Conservation (phyloP, 2,888 invertebrate species). For the Leptinotarsa tumamoca region DNA sequence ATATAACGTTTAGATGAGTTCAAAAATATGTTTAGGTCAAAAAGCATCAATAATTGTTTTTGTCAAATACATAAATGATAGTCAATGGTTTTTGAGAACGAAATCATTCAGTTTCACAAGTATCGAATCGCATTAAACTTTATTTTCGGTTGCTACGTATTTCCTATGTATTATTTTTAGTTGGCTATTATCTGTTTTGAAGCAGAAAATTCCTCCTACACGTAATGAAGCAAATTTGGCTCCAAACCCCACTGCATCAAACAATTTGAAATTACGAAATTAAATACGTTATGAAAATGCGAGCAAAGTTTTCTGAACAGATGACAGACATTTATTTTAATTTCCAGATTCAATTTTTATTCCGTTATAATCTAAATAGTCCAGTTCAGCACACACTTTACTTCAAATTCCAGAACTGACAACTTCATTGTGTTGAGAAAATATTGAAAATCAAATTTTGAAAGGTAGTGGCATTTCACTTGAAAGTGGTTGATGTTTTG, state of each 20-base stretch:
- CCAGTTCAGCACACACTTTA: background rate
- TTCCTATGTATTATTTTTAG: constrained; percentile 47
- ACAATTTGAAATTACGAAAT: constrained; percentile 15
- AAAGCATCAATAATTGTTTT: constrained; percentile 10
- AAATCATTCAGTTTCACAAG: background rate
- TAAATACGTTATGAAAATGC: background rate
- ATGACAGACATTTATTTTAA: background rate
- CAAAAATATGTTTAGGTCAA: constrained; percentile 7
- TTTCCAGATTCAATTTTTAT: background rate
- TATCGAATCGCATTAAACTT: constrained; percentile 28
- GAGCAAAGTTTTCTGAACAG: background rate
- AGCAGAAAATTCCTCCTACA: constrained; percentile 51
- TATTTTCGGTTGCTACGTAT: constrained; percentile 48
- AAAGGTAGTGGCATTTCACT: too few species aligned
- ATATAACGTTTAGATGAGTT: too few species aligned
- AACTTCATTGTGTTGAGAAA: too few species aligned
- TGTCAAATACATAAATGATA: constrained; percentile 5
- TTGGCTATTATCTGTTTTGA: constrained; percentile 50
- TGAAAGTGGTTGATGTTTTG: too few species aligned
- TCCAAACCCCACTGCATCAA: constrained; percentile 23
- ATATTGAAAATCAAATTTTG: too few species aligned
- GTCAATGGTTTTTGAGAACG: constrained; percentile 7
- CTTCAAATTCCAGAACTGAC: background rate
- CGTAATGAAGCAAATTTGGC: constrained; percentile 36
- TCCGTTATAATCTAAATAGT: background rate